Evolutionary conservation across 1,140 invertebrate species (phyloP).

Genomic region (Drosophila subpulchrella): DNA sequence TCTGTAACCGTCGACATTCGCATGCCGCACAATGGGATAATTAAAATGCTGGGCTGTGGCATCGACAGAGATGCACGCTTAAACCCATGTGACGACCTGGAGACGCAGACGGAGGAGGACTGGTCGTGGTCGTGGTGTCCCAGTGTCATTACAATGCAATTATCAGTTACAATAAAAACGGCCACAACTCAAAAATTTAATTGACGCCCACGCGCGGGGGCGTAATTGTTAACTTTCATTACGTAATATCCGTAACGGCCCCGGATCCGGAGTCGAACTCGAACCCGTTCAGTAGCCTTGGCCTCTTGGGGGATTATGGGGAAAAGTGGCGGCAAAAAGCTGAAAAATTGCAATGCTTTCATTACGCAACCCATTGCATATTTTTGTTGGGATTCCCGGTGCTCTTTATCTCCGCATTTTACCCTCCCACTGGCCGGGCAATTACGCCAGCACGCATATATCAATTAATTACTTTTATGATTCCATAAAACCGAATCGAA

Average conservation of each 20-base stretch:
- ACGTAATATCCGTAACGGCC: conserved; percentile 44
- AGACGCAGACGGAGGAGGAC: conserved; percentile 10
- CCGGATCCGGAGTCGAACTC: conserved; percentile 12
- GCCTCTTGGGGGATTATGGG: conserved; percentile 44
- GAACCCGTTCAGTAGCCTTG: conserved; percentile 12
- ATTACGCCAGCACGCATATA: conserved; percentile 64
- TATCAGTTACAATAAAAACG: conserved; percentile 75
- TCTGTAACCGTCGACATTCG: conserved; percentile 2
- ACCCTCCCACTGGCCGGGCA: conserved; percentile 43
- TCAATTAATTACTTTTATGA: conserved; percentile 82
- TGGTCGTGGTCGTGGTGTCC: conserved; percentile 9
- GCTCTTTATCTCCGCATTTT: conserved; percentile 15
- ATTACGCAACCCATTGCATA: conserved; percentile 53
- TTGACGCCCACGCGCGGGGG: conserved; percentile 59
- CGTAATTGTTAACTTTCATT: conserved; percentile 80
- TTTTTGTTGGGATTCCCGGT: conserved; percentile 30
- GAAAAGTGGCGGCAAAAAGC: conserved; percentile 51
- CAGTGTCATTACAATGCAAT: conserved; percentile 78
- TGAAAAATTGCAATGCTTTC: conserved; percentile 70
- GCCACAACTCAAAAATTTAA: conserved; percentile 77
- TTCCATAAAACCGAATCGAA: conserved; percentile 57
- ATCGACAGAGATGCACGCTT: conserved; percentile 2
- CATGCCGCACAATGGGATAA: conserved; percentile 66
- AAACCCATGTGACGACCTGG: conserved; percentile 36
- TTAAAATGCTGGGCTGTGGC: conserved; percentile 62